These are phyloP conservation scores for Pinna nobilis DNA, from an alignment of 1,140 invertebrate species.

Conservation along the genomic window DNA sequence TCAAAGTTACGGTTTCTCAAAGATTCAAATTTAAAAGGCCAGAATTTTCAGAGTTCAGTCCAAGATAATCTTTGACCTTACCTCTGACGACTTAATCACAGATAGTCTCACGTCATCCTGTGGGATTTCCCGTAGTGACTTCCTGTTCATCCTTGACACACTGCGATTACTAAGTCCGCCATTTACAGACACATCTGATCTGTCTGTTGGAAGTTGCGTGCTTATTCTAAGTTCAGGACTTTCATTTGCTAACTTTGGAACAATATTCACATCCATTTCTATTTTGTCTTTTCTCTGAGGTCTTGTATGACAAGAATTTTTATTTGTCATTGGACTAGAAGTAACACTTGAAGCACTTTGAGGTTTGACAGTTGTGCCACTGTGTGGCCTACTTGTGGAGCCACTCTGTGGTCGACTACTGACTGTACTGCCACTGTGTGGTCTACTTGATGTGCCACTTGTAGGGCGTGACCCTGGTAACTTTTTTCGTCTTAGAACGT, in stretches of 20 bases:
- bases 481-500: conserved; percentile 34
- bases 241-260: conserved; percentile 33
- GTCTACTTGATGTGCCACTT: conserved; percentile 37
- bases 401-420: conserved; percentile 41
- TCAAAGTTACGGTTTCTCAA: too few relatives aligned
- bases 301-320: background rate
- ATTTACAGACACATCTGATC: conserved; percentile 31
- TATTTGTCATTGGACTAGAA: conserved; percentile 1
- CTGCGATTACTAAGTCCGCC: conserved; percentile 20
- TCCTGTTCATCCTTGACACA: conserved; percentile 54
- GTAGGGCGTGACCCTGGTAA: conserved; percentile 41
- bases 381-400: conserved; percentile 36
- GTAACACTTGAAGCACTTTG: conserved; percentile 43
- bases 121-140: conserved; percentile 61
- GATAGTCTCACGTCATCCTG: conserved; percentile 47
- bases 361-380: conserved; percentile 31
- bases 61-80: background rate
- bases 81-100: conserved; percentile 35
- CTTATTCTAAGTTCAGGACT: conserved; percentile 44
- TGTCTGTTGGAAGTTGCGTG: conserved; percentile 17
- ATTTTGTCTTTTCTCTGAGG: conserved; percentile 13
- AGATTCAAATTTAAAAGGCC: background rate
- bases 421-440: conserved; percentile 37
- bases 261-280: conserved; percentile 10
- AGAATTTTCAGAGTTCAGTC: background rate